Percentiles rank a stretch among this genome's conserved stretches.
Evolutionary conservation across 2,113 vertebrate species (phyloP).

Genomic region (Numenius arquata): DNA sequence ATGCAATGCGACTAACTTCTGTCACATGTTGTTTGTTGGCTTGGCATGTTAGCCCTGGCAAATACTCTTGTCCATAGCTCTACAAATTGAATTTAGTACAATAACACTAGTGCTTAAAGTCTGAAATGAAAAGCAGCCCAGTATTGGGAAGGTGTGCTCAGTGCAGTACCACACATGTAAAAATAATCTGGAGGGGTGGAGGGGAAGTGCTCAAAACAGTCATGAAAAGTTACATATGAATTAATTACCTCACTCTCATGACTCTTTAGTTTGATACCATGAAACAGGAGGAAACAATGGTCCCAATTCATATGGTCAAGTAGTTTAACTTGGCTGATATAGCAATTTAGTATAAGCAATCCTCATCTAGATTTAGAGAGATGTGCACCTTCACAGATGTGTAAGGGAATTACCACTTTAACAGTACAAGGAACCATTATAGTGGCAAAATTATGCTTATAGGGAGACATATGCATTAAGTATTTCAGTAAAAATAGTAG

Average conservation of each 20-base stretch:
- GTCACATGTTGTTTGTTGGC: neutral
- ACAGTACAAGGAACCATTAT: neutral
- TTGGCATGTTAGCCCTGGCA: neutral
- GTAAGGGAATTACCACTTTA: neutral
- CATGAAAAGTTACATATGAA: neutral
- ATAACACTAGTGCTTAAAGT: neutral
- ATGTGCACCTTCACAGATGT: neutral
- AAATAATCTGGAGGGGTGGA: neutral
- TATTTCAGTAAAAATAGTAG: neutral
- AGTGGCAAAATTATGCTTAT: neutral
- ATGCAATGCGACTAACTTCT: neutral
- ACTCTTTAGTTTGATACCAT: neutral
- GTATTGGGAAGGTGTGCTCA: neutral
- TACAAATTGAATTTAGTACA: neutral
- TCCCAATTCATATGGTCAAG: neutral
- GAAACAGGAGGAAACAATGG: slow-evolving; percentile 14
- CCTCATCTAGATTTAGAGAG: neutral
- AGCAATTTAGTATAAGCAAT: neutral
- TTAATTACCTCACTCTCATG: neutral
- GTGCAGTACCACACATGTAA: neutral
- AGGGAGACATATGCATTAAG: neutral
- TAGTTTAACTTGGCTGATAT: neutral
- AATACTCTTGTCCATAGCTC: neutral
- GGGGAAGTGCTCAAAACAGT: neutral
- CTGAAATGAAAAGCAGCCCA: neutral